These are phyloP conservation scores for Meloidogyne floridensis DNA, from an alignment of 1,140 invertebrate genomes.

Conservation along the genomic window DNA sequence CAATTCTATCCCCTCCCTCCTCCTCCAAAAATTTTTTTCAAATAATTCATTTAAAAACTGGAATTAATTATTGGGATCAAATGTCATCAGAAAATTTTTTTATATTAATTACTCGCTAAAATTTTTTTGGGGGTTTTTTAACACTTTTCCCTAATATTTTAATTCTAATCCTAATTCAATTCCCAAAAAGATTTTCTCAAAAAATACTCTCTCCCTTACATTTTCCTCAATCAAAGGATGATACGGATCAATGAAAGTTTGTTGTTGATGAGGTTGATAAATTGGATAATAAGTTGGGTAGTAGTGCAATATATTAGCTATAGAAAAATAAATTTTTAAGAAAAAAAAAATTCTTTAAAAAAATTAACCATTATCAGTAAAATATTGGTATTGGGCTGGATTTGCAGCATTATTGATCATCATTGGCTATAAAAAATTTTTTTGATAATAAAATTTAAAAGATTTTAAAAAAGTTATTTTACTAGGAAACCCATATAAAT, in stretches of 20 bases:
- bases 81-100: no score
- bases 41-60: no score
- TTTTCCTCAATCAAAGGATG: neutral
- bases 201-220: neutral
- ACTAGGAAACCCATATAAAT: no score
- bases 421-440: neutral
- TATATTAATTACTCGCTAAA: no score
- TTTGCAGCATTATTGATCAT: neutral
- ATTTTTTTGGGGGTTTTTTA: no score
- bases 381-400: neutral
- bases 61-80: no score
- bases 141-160: no score
- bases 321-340: neutral
- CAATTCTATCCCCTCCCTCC: no score
- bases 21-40: no score
- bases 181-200: neutral
- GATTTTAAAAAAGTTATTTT: neutral
- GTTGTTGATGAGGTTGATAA: neutral
- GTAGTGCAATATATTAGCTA: neutral
- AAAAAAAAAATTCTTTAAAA: neutral
- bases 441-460: neutral
- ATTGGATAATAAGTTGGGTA: conserved; percentile 1
- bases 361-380: neutral
- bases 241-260: neutral
- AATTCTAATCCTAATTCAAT: no score